Evolutionary conservation across 2,797 vertebrate genomes (phyloP).

Genomic region (Ambastaia sidthimunki): DNA sequence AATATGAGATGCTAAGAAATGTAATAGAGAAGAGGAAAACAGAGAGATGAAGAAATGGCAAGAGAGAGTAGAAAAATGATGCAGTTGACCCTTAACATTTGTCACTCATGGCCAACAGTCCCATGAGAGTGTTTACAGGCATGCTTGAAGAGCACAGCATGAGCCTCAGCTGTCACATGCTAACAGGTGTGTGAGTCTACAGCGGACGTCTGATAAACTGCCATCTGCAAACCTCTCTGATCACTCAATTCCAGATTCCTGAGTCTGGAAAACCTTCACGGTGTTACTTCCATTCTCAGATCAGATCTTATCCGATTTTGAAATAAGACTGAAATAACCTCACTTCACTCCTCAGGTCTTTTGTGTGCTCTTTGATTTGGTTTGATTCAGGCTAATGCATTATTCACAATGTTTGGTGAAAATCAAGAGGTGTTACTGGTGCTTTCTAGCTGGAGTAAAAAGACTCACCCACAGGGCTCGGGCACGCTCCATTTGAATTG

Average conservation of each 20-base stretch:
- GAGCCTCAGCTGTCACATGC: conserved; percentile 74
- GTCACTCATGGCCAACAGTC: conserved; percentile 56
- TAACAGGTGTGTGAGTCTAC: conserved; percentile 69
- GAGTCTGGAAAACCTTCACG: conserved; percentile 14
- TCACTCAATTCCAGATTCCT: conserved; percentile 12
- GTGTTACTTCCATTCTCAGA: conserved; percentile 10
- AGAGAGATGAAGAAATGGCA: background rate
- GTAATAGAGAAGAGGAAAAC: background rate
- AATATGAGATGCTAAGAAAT: background rate
- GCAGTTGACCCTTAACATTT: conserved; percentile 57
- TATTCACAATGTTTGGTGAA: conserved; percentile 36
- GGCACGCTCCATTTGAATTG: conserved; percentile 92
- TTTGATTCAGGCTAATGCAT: conserved; percentile 42
- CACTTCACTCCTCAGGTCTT: conserved; percentile 4
- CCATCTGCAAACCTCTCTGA: conserved; percentile 45
- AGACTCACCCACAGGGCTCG: conserved; percentile 93
- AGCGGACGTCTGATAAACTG: conserved; percentile 49
- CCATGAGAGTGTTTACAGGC: conserved; percentile 71
- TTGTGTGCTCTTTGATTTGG: conserved; percentile 31
- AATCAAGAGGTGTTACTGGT: conserved; percentile 40
- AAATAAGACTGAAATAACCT: conserved; percentile 23
- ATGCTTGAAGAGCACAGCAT: conserved; percentile 61
- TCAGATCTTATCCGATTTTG: conserved; percentile 6
- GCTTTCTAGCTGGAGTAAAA: conserved; percentile 3
- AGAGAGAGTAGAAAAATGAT: background rate